A percentile compares a stretch with the other conserved stretches of the same genome.
Conservation (phyloP, 2,797 vertebrate species). For the Eutrigla gurnardus region DNA sequence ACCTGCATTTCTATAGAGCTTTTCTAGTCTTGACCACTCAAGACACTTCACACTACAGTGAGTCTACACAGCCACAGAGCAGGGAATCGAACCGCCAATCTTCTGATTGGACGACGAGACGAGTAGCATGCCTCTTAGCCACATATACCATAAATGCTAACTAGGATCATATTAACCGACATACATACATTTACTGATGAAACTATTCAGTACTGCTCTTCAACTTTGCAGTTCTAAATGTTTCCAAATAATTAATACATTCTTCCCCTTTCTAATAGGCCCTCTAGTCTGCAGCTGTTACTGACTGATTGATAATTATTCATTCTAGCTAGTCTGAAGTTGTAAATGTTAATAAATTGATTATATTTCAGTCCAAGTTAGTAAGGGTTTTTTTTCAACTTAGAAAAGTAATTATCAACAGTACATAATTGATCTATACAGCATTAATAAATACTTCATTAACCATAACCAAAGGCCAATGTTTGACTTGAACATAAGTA, state of each 20-base stretch:
- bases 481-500: no score
- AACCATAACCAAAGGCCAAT: neutral
- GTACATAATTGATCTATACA: conserved; percentile 3
- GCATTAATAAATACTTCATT: neutral
- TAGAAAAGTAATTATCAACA: neutral
- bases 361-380: neutral
- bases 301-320: conserved; percentile 4
- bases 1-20: no score
- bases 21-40: no score
- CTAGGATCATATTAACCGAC: no score
- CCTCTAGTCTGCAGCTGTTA: neutral
- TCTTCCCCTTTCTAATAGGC: neutral
- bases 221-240: neutral
- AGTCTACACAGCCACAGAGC: no score
- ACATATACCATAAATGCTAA: no score
- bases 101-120: no score
- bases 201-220: neutral
- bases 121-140: no score
- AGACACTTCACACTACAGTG: no score
- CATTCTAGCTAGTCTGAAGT: neutral
- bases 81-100: no score
- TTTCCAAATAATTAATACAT: neutral
- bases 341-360: neutral
- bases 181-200: neutral
- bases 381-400: neutral